Base-by-base conservation (phyloP, 1,140 invertebrate species). In the Cyrtorhinus lividipennis region DNA sequence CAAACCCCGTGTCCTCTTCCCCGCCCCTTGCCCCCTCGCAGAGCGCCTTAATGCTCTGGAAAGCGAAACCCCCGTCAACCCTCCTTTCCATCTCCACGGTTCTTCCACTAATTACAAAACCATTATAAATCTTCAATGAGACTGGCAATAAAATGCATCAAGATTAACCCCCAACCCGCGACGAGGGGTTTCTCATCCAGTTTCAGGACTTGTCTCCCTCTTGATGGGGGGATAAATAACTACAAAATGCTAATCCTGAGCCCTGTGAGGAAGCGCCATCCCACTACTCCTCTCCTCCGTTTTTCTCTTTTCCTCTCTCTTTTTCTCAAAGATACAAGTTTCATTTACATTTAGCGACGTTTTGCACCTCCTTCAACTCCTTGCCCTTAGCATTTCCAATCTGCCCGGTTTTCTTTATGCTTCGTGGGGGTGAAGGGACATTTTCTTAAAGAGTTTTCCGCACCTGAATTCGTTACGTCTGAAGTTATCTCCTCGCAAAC, bases 91-190 rank as follows among this genome's bases (percentile, higher is more conserved):
- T 24, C 22, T 48, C 20, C 44, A 15, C 60, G 44, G 20, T 20
- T 20, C 27, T 44, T 45, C 24, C 60, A 62, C 60, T 62, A 62
- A 62, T 62, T 62, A 62, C 60, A 53, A 62, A 62, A 62, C 60
- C 60, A 62, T 62, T 62, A 62, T 62, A 62, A 62, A 62, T 62
- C 60, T 62, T 45, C 60, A 45, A 62, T 62, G 60, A 62, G 60
- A 45, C 15, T 23, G 45, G 60, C 60, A 62, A 62, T 62, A 62
- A 62, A 62, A 62, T 62, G 60, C 60, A 62, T 62, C 60, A 62
- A 62, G 60, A 62, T 62, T 62, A 62, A 3, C 8, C 26, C 58
- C 58, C 38, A n/a, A 15, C 58, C 25, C 25, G 2, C 26, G 24
- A 2, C 58, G 2, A 23, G 15, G 25, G 1, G 18, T 3, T 60